A percentile compares a stretch with the other conserved stretches of the same genome.
Evolutionary conservation across 1,140 invertebrate species (phyloP).

Genomic region (Caerostris darwini): DNA sequence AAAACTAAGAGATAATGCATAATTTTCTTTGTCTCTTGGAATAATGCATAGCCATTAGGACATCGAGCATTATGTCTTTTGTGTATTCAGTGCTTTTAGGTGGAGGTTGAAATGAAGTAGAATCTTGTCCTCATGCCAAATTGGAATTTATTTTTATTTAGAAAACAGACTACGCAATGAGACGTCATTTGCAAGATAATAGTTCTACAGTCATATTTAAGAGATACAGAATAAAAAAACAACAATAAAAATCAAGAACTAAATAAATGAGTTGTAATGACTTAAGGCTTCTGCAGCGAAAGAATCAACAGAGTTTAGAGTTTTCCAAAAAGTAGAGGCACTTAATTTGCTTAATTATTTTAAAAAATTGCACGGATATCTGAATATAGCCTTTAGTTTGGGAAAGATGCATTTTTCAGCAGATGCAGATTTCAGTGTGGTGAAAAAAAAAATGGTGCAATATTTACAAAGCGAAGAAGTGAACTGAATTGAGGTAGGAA

Average conservation of each 20-base stretch:
- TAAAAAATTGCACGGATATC: no score
- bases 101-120: background rate
- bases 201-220: background rate
- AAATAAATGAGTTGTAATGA: background rate
- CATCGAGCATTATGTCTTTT: background rate
- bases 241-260: background rate
- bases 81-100: background rate
- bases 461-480: background rate
- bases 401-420: no score
- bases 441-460: no score
- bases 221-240: background rate
- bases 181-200: background rate
- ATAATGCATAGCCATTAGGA: background rate
- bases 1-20: background rate
- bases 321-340: no score
- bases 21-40: background rate
- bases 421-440: no score
- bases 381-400: no score
- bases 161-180: background rate
- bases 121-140: background rate
- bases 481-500: background rate
- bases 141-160: constrained; percentile 12
- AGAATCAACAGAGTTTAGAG: background rate
- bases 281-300: background rate
- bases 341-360: no score